Conservation (phyloP, 1,140 invertebrate genomes). For the Mylabris phalerata region DNA sequence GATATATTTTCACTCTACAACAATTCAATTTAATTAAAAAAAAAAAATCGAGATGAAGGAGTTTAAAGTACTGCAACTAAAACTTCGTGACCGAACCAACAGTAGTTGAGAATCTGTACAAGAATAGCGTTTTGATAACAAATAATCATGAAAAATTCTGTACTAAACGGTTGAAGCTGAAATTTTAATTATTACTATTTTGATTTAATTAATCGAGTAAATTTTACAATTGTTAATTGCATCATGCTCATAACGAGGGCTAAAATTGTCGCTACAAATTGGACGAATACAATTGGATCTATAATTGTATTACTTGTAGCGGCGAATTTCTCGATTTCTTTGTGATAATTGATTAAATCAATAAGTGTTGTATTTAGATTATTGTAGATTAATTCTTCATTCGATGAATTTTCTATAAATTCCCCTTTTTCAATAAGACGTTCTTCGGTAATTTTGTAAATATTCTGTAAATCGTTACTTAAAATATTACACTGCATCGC, state of each 20-base stretch:
- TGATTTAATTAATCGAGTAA: not conserved
- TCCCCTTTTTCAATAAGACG: no score
- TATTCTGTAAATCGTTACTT: not conserved
- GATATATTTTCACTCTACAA: constrained; percentile 1
- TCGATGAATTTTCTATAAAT: no score
- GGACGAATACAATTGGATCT: no score
- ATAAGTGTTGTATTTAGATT: no score
- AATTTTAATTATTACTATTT: not conserved
- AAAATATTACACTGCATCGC: constrained; percentile 1
- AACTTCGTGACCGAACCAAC: constrained; percentile 7
- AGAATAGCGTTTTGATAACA: constrained; percentile 1
- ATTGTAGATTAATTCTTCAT: no score
- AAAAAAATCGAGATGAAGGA: not conserved
- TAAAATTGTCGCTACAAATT: no score
- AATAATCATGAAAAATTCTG: constrained; percentile 1
- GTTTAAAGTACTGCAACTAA: constrained; percentile 1
- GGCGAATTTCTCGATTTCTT: no score
- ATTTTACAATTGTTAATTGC: constrained; percentile 3
- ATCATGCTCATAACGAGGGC: not conserved
- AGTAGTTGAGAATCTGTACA: constrained; percentile 3
- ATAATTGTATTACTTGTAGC: no score
- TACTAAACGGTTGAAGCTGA: not conserved
- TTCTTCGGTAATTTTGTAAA: not conserved
- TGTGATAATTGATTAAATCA: no score
- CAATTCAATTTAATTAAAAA: not conserved